phyloP scores from a whole-genome alignment of 2,797 vertebrate genomes.

The Gambelia wislizenii region DNA sequence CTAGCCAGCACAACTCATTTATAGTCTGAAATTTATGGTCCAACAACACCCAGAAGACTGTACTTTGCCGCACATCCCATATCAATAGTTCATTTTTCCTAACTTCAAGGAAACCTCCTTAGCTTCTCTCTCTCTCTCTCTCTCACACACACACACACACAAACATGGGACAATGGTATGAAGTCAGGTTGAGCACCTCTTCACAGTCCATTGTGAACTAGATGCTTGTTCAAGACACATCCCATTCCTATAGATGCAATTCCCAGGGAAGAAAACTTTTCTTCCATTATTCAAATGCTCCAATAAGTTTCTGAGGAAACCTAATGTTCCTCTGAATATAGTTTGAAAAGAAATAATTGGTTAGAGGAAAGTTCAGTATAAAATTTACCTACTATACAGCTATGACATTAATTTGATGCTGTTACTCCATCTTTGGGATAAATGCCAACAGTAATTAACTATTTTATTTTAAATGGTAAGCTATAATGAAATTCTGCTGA shows the following conservation, averaged over 20 bases:
- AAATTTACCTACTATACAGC: not conserved
- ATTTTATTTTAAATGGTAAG: conserved; percentile 20
- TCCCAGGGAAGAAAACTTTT: not conserved
- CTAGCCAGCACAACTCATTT: no score
- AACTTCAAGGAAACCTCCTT: not conserved
- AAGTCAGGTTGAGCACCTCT: not conserved
- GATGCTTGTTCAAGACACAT: not conserved
- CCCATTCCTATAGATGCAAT: not conserved
- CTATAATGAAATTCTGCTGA: conserved; percentile 26
- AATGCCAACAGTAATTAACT: conserved; percentile 40
- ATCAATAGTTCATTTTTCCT: not conserved
- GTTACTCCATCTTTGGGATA: conserved; percentile 44
- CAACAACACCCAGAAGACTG: no score
- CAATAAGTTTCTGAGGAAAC: not conserved
- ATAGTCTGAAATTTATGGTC: no score
- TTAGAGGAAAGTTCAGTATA: not conserved
- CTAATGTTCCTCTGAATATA: not conserved
- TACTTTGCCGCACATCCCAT: not conserved
- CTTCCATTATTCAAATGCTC: not conserved
- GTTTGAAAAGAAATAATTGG: not conserved
- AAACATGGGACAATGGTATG: not conserved
- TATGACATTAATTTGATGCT: conserved; percentile 24
- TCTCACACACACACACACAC: no score
- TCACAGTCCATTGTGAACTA: not conserved
- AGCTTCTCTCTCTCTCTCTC: no score